These are phyloP conservation scores for Pelecanoides urinatrix DNA, from an alignment of 2,113 vertebrate genomes.

Conservation along the genomic window DNA sequence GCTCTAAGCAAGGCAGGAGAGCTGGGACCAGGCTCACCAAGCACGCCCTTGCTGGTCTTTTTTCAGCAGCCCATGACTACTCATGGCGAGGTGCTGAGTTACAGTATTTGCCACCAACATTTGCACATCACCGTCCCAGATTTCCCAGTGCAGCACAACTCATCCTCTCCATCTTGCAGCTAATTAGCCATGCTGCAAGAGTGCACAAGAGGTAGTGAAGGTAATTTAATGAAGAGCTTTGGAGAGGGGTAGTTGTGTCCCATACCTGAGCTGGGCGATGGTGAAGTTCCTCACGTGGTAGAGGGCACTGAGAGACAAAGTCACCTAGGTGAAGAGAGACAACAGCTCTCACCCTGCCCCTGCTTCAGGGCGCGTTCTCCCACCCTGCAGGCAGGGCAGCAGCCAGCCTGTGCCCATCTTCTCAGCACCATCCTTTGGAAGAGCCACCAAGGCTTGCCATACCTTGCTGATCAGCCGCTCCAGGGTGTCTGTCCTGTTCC, in stretches of 20 bases:
- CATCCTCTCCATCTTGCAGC: not conserved
- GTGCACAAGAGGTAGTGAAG: fast-evolving
- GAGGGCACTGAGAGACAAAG: not conserved
- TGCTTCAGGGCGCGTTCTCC: fast-evolving
- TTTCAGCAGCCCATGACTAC: not conserved
- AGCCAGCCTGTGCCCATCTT: not conserved
- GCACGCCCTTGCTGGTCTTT: too few species aligned
- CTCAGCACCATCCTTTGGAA: not conserved
- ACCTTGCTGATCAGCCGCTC: not conserved
- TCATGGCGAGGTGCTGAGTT: not conserved
- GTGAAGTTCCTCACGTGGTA: not conserved
- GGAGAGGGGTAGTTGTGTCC: not conserved
- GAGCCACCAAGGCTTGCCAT: not conserved
- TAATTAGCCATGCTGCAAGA: not conserved
- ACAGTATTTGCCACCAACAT: not conserved
- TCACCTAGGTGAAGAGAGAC: not conserved
- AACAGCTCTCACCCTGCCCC: not conserved
- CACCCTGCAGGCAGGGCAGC: not conserved
- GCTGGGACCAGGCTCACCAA: too few species aligned
- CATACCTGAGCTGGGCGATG: not conserved
- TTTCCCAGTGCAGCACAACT: not conserved
- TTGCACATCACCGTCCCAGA: not conserved
- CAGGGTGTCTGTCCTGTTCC: not conserved
- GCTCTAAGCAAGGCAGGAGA: not conserved
- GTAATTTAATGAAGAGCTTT: fast-evolving